Base-by-base conservation (phyloP, 2,888 invertebrate genomes). In the Rapana venosa region DNA sequence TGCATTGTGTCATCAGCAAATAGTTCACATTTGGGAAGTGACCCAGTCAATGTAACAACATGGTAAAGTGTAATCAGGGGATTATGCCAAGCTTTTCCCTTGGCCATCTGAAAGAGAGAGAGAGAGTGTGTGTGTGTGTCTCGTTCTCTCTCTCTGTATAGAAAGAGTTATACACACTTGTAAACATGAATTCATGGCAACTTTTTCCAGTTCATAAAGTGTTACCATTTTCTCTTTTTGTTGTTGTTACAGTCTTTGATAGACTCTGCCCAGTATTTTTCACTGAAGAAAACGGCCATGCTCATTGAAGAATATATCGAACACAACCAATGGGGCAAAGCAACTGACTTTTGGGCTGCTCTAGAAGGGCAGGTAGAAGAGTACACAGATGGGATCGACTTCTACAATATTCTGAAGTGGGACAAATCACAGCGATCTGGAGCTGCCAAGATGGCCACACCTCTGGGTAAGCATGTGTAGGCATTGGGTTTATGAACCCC, bases 321-420 rank as follows among this genome's bases (percentile, higher is more conserved):
- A 17, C 15, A 35, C 2, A 97, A 97, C 0, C 93, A 96, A 26
- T 98, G 97, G 97, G 92, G 91, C 0, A 93, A 96, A 35, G 98
- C 98, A 0, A 98, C 97, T 0, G 88, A 94, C 0, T 96, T 97
- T 87, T 98, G 98, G 98, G 96, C 97, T 22, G 92, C 93, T 0
- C 97, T 98, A 0, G 98, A 98, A 95, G 79, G 93, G 1, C 97
- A 97, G 0, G 97, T 97, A n/a, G 95, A 97, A n/a, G 91, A 94
- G 5, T 94, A 93, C 81, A 97, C 98, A 0, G 95, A 96, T 91
- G 97, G 96, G 26, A 97, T 98, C 13, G 98, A 98, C 95, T 98
- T 98, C 95, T 98, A 98, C 95, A 98, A 98, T 95, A 98, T 98
- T 91, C 96, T 98, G 86, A 94, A 96, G 30, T 95, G 95, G 94